Conservation (phyloP, 2,113 vertebrate species). For the Ammodramus savannarum region DNA sequence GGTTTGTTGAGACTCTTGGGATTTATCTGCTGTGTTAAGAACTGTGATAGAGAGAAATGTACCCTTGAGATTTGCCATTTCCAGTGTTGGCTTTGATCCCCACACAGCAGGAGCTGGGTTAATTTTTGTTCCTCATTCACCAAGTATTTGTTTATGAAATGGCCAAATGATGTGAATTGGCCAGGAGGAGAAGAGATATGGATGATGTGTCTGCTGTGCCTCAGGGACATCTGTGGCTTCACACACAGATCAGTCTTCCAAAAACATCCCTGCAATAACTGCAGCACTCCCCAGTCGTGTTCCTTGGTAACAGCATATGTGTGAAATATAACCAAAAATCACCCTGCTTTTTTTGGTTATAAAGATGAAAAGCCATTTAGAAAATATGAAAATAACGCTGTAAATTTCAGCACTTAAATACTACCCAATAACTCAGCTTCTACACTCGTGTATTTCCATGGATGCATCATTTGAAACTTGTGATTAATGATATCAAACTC, state of each 20-base stretch:
- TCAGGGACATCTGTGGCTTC: conserved; percentile 26
- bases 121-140: neutral
- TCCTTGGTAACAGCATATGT: neutral
- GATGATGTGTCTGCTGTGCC: neutral
- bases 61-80: neutral
- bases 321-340: no score
- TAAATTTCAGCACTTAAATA: neutral
- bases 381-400: neutral
- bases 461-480: neutral
- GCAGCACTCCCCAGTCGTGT: neutral
- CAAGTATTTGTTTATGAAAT: neutral
- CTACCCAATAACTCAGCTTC: neutral
- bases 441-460: neutral
- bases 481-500: neutral
- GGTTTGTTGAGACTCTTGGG: neutral
- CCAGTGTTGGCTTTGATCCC: neutral
- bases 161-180: neutral
- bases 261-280: neutral
- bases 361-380: neutral
- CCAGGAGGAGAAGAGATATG: neutral
- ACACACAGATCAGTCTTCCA: neutral
- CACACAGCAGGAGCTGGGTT: neutral
- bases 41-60: neutral
- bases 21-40: neutral
- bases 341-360: neutral